Conservation (phyloP, 2,888 invertebrate species). For the Hydraecia micacea region DNA sequence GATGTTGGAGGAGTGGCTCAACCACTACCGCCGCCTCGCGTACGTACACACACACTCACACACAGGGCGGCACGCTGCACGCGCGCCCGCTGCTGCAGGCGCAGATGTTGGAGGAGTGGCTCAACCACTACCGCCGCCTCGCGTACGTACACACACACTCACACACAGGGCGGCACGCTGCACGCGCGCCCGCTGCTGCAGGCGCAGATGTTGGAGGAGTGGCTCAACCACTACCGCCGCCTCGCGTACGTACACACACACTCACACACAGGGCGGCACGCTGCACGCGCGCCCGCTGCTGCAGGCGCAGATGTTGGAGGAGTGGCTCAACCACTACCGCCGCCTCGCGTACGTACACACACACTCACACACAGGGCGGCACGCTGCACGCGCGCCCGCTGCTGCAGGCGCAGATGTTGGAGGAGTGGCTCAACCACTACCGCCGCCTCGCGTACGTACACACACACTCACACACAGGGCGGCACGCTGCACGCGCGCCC, state of each 20-base stretch:
- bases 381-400: conserved; percentile 96
- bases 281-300: conserved; percentile 97
- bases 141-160: conserved; percentile 88
- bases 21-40: conserved; percentile 96
- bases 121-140: conserved; percentile 97
- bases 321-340: conserved; percentile 98
- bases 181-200: conserved; percentile 89
- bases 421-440: conserved; percentile 98
- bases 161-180: conserved; percentile 92
- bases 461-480: conserved; percentile 93
- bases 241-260: conserved; percentile 89
- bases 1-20: conserved; percentile 97
- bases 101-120: conserved; percentile 96
- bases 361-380: conserved; percentile 87
- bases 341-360: conserved; percentile 92
- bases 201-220: conserved; percentile 95
- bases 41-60: conserved; percentile 88
- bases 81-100: conserved; percentile 87
- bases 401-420: conserved; percentile 95
- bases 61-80: conserved; percentile 93
- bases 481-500: conserved; percentile 90
- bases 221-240: conserved; percentile 98
- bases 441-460: conserved; percentile 92
- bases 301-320: conserved; percentile 94
- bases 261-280: conserved; percentile 91